Percentiles rank a stretch among this genome's conserved stretches.
These are phyloP conservation scores for Diabrotica undecimpunctata DNA, from an alignment of 1,140 invertebrate genomes.

Conservation along the genomic window DNA sequence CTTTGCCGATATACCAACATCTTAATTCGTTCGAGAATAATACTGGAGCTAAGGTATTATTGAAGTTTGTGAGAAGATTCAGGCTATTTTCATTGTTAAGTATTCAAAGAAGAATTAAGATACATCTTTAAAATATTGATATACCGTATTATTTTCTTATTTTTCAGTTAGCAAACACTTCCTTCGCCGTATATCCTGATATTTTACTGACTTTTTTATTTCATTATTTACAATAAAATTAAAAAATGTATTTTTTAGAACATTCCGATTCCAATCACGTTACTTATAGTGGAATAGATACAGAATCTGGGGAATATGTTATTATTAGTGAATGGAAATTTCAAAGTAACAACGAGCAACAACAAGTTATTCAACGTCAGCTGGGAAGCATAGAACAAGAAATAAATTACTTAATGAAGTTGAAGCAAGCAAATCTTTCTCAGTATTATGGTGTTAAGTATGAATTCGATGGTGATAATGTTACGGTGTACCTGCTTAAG, in stretches of 20 bases:
- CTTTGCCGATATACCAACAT: no score
- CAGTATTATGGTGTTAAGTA: constrained; percentile 70
- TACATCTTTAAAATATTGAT: no score
- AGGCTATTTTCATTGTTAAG: no score
- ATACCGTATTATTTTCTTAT: no score
- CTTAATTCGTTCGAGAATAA: no score
- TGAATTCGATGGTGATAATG: constrained; percentile 53
- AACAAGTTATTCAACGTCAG: constrained; percentile 54
- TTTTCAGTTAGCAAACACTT: no score
- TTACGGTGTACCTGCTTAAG: constrained; percentile 59
- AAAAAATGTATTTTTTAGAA: constrained; percentile 43
- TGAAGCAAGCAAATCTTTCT: constrained; percentile 69
- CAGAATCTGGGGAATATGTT: constrained; percentile 62
- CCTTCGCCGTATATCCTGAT: background rate
- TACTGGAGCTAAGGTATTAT: no score
- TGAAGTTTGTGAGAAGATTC: no score
- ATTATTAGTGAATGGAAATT: constrained; percentile 67
- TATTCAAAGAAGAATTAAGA: no score
- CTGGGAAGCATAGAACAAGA: constrained; percentile 68
- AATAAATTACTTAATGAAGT: constrained; percentile 60
- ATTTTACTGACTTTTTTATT: constrained; percentile 6
- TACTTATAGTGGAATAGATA: constrained; percentile 68
- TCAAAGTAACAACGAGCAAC: constrained; percentile 40
- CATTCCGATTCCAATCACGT: constrained; percentile 64
- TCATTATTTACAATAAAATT: background rate